A percentile compares a stretch with the other conserved stretches of the same genome.
phyloP scores from a whole-genome alignment of 2,888 invertebrate species.

The Dromius quadrimaculatus region DNA sequence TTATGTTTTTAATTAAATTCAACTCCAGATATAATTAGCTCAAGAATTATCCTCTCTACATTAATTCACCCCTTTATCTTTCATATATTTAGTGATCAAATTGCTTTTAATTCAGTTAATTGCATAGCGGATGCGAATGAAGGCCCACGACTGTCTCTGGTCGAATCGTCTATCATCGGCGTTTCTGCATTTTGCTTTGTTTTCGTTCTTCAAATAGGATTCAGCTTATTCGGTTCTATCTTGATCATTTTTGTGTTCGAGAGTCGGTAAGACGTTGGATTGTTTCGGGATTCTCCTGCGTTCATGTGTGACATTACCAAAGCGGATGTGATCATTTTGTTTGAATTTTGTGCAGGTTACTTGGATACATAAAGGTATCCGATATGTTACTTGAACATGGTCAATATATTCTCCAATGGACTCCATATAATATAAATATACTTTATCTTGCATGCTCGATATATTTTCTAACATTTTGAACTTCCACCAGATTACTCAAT shows the following conservation, averaged over 20 bases:
- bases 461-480: too few species aligned
- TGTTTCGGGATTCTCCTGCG: slow-evolving; percentile 18
- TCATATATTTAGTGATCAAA: slow-evolving; percentile 32
- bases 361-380: neutral
- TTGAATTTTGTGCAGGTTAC: neutral
- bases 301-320: slow-evolving; percentile 30
- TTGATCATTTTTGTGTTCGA: neutral
- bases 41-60: slow-evolving; percentile 22
- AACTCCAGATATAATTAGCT: slow-evolving; percentile 36
- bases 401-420: neutral
- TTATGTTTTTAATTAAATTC: slow-evolving; percentile 42
- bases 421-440: neutral
- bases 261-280: slow-evolving; percentile 32
- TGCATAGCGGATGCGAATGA: neutral
- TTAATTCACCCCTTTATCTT: slow-evolving; percentile 21
- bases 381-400: neutral
- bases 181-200: slow-evolving; percentile 27
- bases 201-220: slow-evolving; percentile 28
- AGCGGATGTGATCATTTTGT: slow-evolving; percentile 28
- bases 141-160: neutral
- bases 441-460: neutral
- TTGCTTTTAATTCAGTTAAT: slow-evolving; percentile 37
- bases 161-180: slow-evolving; percentile 28
- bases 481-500: neutral
- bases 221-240: slow-evolving; percentile 17